phyloP scores from a whole-genome alignment of 2,888 invertebrate genomes.

The Hydrotaea diabolus region DNA sequence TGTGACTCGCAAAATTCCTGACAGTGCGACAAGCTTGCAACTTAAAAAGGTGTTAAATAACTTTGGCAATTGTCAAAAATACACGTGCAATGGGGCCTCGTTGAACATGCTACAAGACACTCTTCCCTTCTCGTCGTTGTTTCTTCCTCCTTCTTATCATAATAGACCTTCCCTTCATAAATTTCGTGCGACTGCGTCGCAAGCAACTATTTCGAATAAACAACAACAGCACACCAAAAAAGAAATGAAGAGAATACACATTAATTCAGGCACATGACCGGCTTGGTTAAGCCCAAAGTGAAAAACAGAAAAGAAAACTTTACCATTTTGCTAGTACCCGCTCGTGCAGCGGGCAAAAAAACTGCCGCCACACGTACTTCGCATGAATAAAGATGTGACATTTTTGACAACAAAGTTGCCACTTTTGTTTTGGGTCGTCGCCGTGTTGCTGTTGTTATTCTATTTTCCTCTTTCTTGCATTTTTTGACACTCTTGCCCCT shows the following conservation, averaged over 20 bases:
- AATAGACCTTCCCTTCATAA: too few species aligned
- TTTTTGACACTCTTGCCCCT: not conserved
- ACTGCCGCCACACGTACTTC: not conserved
- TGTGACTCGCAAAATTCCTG: too few species aligned
- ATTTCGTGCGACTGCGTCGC: not conserved
- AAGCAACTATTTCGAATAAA: too few species aligned
- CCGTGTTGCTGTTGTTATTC: not conserved
- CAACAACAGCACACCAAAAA: not conserved
- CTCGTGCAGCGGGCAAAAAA: not conserved
- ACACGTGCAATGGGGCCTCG: too few species aligned
- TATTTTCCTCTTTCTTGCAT: not conserved
- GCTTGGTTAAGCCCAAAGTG: not conserved
- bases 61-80: too few species aligned
- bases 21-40: too few species aligned
- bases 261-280: conserved; percentile 3
- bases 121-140: too few species aligned
- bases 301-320: conserved; percentile 8
- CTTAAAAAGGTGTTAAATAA: too few species aligned
- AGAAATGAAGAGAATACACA: not conserved
- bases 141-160: too few species aligned
- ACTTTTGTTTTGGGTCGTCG: not conserved
- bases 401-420: conserved; percentile 24
- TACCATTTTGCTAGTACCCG: not conserved
- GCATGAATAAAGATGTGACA: conserved; percentile 23
- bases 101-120: too few species aligned